phyloP scores from a whole-genome alignment of 2,113 vertebrate genomes.

The Cyanistes caeruleus region DNA sequence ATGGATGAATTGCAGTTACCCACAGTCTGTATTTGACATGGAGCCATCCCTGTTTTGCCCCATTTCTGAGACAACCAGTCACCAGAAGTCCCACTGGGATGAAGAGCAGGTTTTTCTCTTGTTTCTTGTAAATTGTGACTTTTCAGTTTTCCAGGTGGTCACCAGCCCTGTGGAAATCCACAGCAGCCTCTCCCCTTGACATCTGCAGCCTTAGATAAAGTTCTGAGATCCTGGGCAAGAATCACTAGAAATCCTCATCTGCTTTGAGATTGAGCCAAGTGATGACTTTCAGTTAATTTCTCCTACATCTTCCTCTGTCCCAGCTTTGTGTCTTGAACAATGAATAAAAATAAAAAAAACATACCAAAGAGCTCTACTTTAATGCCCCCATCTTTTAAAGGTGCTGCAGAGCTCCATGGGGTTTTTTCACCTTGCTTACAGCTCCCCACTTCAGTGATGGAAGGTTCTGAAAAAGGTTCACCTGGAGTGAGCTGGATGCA shows the following conservation, averaged over 20 bases:
- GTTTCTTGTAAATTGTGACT: neutral
- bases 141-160: neutral
- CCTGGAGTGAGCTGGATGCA: neutral
- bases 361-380: neutral
- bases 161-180: neutral
- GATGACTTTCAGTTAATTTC: neutral
- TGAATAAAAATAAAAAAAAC: neutral
- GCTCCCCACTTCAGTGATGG: neutral
- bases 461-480: neutral
- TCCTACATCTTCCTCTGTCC: neutral
- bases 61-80: neutral
- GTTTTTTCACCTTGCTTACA: neutral
- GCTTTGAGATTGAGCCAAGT: neutral
- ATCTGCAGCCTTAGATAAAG: neutral
- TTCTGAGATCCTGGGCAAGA: neutral
- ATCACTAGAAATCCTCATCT: neutral
- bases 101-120: neutral
- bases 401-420: neutral
- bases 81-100: neutral
- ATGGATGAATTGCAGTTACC: neutral
- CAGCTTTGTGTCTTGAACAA: neutral
- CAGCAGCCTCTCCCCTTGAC: neutral
- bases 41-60: neutral
- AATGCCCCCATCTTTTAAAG: neutral
- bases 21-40: neutral